Conservation (phyloP, 2,888 invertebrate genomes). For the Sinelater perroti region DNA sequence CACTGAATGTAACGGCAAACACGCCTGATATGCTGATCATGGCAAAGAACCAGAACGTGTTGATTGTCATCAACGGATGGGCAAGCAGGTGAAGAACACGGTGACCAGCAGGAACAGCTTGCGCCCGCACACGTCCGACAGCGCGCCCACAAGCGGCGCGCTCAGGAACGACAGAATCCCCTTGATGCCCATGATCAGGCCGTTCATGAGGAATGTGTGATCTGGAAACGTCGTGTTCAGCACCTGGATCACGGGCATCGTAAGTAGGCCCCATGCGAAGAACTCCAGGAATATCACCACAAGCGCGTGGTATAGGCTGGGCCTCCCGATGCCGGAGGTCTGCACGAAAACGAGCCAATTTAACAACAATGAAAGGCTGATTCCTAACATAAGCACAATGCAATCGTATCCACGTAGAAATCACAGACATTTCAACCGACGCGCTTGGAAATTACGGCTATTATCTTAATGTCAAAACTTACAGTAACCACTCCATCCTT, state of each 20-base stretch:
- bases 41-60: constrained; percentile 94
- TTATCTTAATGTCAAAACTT: constrained; percentile 60
- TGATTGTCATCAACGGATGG: constrained; percentile 99
- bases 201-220: constrained; percentile 99
- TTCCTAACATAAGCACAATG: background rate
- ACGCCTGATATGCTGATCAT: constrained; percentile 99
- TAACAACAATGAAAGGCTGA: background rate
- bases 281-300: constrained; percentile 99
- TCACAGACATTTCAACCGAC: background rate
- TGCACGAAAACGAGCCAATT: constrained; percentile 59
- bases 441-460: no score
- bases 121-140: constrained; percentile 98
- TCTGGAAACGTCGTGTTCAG: constrained; percentile 98
- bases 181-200: constrained; percentile 91
- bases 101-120: constrained; percentile 97
- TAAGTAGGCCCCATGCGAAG: constrained; percentile 99
- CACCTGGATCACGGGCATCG: constrained; percentile 94
- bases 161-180: constrained; percentile 97
- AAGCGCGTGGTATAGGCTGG: constrained; percentile 97
- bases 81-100: constrained; percentile 98
- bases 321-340: constrained; percentile 89
- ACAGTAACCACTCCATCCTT: constrained; percentile 91
- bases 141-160: constrained; percentile 95
- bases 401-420: background rate
- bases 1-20: constrained; percentile 99